Base-by-base conservation (phyloP, 2,113 vertebrate genomes). In the Coturnix japonica region DNA sequence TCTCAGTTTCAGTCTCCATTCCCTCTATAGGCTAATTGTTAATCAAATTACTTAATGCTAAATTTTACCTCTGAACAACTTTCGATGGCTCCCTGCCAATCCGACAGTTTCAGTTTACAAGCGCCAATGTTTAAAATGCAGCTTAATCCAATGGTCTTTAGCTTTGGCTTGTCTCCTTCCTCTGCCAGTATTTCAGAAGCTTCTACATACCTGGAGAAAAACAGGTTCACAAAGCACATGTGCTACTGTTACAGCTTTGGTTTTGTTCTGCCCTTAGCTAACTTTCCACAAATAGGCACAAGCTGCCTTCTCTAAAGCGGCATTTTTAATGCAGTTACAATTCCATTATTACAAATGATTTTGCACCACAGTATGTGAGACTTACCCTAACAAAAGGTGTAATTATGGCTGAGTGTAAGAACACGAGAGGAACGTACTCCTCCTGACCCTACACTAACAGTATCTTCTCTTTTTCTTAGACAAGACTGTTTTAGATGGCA, bases 51-150 rank as follows among this genome's bases (percentile, higher is more conserved):
- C 19, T 31, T 18, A 86, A 31, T 3, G 21, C 37, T 37, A 71
- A 37, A n/a, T 71, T 78, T 96, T 97, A 99, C 99, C 99, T 99
- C 97, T 61, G 98, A 96, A 93, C 99, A 99, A 95, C 97, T 98
- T 61, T 99, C 98, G 49, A 99, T 60, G 7, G 99, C 98, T 6
- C 98, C 99, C 95, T 99, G 98, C 98, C 98, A 99, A 73, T 98
- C 97, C 12, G 94, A 97, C 93, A 98, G 94, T 95, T 99, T 99
- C 91, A 99, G 97, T 85, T 98, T 98, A 93, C 99, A 99, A 25
- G 99, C 99, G 1, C 98, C 98, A 0, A 98, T 98, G 97, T 99
- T 99, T 92, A 99, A 97, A 79, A 98, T 91, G 77, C 99, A 99
- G 97, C 97, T 99, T 96, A 99, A 96, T 54, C 98, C 98, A 2